Conservation (phyloP, 64 coral and sea anemone species). For the Dendrophyllia cribrosa region DNA sequence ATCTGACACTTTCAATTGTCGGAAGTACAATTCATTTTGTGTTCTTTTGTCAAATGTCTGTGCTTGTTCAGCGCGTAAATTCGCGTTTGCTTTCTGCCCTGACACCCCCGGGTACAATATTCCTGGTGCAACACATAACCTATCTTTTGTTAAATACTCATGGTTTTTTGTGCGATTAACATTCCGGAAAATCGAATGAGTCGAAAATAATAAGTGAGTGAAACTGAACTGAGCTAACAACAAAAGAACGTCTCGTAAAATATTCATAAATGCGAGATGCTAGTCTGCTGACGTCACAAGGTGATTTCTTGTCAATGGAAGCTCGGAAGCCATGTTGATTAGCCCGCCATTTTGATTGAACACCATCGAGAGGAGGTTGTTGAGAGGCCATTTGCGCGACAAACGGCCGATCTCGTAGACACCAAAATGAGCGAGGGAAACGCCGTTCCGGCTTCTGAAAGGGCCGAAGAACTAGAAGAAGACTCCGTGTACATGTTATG, state of each 20-base stretch:
- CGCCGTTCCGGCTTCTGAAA: constrained; percentile 16
- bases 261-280: constrained; percentile 48
- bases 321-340: constrained; percentile 45
- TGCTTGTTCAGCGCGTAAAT: constrained; percentile 17
- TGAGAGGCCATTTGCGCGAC: constrained; percentile 3
- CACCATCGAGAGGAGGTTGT: background rate
- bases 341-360: constrained; percentile 40
- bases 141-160: background rate
- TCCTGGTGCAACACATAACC: background rate
- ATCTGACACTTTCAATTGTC: background rate
- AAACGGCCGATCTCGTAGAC: background rate
- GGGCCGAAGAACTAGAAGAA: constrained; percentile 59
- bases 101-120: background rate
- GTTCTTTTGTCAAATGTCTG: constrained; percentile 1
- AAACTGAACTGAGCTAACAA: constrained; percentile 18
- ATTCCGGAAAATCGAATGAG: background rate
- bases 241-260: constrained; percentile 35
- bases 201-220: background rate
- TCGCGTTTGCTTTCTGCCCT: background rate
- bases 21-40: background rate
- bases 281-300: constrained; percentile 22
- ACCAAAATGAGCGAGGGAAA: constrained; percentile 80
- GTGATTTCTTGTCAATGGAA: constrained; percentile 57
- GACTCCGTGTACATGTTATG: constrained; percentile 92
- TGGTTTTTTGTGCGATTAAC: background rate